These are phyloP conservation scores for Phenganax marumi DNA, from an alignment of 92 coral and sea anemone species.

Conservation along the genomic window DNA sequence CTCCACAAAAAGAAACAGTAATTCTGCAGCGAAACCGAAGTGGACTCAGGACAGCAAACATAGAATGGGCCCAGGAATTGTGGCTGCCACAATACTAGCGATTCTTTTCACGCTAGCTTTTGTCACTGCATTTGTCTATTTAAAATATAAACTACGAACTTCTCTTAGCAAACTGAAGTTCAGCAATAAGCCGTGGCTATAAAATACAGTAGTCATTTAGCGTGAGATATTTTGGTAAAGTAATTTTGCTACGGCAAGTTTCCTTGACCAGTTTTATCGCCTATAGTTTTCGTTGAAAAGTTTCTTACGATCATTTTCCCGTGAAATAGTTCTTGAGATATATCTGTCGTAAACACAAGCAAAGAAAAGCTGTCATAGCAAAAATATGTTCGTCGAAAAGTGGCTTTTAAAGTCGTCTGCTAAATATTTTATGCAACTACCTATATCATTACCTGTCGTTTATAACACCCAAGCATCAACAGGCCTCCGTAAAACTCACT, in stretches of 20 bases:
- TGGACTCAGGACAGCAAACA: background rate
- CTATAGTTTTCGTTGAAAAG: too few relatives aligned
- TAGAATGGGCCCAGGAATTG: conserved; percentile 1
- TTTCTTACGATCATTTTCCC: too few relatives aligned
- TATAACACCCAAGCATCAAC: too few relatives aligned
- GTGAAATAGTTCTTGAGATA: too few relatives aligned
- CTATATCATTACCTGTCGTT: too few relatives aligned
- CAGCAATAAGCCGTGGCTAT: conserved; percentile 22
- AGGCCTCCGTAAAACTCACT: background rate
- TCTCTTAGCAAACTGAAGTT: conserved; percentile 17
- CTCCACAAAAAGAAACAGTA: conserved; percentile 16
- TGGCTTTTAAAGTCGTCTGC: too few relatives aligned
- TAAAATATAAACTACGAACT: conserved; percentile 22
- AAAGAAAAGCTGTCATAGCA: too few relatives aligned
- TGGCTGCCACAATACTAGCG: conserved; percentile 1
- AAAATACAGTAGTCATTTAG: conserved; percentile 35
- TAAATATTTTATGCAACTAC: too few relatives aligned
- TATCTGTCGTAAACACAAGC: too few relatives aligned
- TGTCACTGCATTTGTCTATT: conserved; percentile 5
- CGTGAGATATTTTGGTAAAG: background rate
- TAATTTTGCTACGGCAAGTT: background rate
- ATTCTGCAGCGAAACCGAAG: background rate
- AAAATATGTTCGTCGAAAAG: too few relatives aligned
- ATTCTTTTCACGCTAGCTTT: conserved; percentile 2
- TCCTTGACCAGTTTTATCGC: background rate